A percentile compares a stretch with the other conserved stretches of the same genome.
Evolutionary conservation across 1,140 invertebrate genomes (phyloP).

Genomic region (Mactra quadrangularis): DNA sequence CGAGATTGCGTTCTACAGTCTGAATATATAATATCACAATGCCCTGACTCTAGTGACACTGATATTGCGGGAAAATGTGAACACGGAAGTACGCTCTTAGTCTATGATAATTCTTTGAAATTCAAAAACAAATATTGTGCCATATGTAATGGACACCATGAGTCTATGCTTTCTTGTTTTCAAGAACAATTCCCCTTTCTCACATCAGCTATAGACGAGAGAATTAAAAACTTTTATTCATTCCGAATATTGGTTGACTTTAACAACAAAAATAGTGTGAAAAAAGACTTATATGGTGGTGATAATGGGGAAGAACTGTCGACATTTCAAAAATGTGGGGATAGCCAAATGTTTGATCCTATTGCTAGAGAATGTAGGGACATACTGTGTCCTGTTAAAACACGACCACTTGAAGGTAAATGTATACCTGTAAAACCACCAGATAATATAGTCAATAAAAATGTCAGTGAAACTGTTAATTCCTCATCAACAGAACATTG

Average conservation of each 20-base stretch:
- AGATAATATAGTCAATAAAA: background rate
- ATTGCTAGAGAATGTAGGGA: conserved; percentile 56
- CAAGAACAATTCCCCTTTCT: background rate
- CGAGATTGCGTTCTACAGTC: background rate
- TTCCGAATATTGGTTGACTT: conserved; percentile 71
- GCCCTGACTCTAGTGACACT: too few species aligned
- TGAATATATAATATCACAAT: too few species aligned
- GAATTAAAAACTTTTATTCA: conserved; percentile 17
- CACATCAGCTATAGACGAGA: too few species aligned
- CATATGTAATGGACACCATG: background rate
- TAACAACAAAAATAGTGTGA: conserved; percentile 12
- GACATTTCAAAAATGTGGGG: conserved; percentile 46
- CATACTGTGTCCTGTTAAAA: conserved; percentile 41
- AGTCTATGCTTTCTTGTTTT: background rate
- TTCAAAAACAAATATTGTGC: conserved; percentile 22
- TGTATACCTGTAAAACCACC: conserved; percentile 12
- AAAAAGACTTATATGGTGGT: background rate
- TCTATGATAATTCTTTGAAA: too few species aligned
- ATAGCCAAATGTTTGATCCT: conserved; percentile 66
- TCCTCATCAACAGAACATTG: background rate
- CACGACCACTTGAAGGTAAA: conserved; percentile 4
- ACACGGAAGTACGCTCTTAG: background rate
- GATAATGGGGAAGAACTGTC: background rate
- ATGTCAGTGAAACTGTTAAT: conserved; percentile 8
- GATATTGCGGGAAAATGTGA: too few species aligned